A percentile compares a stretch with the other conserved stretches of the same genome.
phyloP scores from a whole-genome alignment of 2,113 vertebrate genomes.

The Mystacornis crossleyi region DNA sequence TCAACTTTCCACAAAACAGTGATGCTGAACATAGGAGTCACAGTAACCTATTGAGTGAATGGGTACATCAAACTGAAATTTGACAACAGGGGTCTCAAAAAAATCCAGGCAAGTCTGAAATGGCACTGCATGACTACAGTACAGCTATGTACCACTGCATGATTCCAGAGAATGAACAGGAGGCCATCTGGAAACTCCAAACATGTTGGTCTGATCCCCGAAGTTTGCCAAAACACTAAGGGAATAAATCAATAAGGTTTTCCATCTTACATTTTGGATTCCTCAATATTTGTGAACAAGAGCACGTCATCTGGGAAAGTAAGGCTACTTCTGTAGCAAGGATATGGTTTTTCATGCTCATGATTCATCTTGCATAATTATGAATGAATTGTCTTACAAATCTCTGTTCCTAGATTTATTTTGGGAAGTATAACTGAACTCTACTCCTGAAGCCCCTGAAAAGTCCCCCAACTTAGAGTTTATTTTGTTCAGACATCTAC shows the following conservation, averaged over 20 bases:
- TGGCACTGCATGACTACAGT: not conserved
- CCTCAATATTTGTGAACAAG: not conserved
- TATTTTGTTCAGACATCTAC: not conserved
- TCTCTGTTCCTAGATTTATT: not conserved
- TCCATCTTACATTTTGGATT: not conserved
- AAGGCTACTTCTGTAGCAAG: not conserved
- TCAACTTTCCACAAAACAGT: not conserved
- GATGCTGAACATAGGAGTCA: not conserved
- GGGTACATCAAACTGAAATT: not conserved
- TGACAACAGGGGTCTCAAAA: not conserved
- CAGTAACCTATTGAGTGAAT: not conserved
- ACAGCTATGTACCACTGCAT: accelerated
- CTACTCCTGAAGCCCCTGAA: not conserved
- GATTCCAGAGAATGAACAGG: not conserved
- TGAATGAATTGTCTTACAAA: not conserved
- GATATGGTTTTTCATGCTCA: not conserved
- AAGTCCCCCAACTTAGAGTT: not conserved
- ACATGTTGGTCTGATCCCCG: not conserved
- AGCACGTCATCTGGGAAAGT: not conserved
- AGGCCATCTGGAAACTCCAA: not conserved
- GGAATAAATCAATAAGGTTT: not conserved
- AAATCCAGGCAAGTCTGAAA: not conserved
- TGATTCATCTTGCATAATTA: not conserved
- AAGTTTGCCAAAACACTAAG: not conserved
- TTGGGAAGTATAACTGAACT: not conserved